Conservation (phyloP, 2,113 vertebrate genomes). For the Rhagologus leucostigma region DNA sequence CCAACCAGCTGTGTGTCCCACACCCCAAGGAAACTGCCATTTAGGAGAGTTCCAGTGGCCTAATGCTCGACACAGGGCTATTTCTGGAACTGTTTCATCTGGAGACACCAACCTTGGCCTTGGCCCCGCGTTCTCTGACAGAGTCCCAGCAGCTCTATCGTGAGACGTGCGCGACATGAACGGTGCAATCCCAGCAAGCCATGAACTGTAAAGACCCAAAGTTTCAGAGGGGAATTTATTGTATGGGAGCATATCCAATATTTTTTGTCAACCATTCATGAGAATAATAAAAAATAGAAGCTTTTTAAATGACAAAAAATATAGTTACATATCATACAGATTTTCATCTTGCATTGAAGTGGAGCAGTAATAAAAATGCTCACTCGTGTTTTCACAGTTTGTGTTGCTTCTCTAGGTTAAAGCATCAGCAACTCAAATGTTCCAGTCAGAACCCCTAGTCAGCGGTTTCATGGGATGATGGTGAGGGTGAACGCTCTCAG, state of each 20-base stretch:
- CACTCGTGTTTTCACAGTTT: conserved; percentile 56
- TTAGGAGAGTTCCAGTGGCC: neutral
- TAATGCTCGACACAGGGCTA: fast-evolving
- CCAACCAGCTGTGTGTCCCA: neutral
- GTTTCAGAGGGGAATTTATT: conserved; percentile 76
- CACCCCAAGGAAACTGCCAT: neutral
- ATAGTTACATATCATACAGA: conserved; percentile 77
- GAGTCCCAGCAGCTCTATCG: neutral
- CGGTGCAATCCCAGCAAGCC: conserved; percentile 22
- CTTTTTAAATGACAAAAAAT: conserved; percentile 70
- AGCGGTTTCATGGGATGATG: neutral
- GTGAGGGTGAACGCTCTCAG: neutral
- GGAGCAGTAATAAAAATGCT: conserved; percentile 61
- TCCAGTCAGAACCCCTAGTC: conserved; percentile 13
- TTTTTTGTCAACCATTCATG: conserved; percentile 64
- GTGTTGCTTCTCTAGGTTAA: conserved; percentile 53
- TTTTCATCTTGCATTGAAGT: conserved; percentile 65
- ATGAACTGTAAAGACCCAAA: conserved; percentile 52
- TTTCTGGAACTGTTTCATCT: neutral
- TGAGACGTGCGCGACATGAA: neutral
- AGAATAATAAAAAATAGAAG: conserved; percentile 76
- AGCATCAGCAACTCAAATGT: conserved; percentile 52
- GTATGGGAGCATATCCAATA: conserved; percentile 66
- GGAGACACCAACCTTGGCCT: neutral
- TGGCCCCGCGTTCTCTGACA: neutral